These are phyloP conservation scores for Synergus laeviventris DNA, from an alignment of 2,888 invertebrate genomes.

Conservation along the genomic window DNA sequence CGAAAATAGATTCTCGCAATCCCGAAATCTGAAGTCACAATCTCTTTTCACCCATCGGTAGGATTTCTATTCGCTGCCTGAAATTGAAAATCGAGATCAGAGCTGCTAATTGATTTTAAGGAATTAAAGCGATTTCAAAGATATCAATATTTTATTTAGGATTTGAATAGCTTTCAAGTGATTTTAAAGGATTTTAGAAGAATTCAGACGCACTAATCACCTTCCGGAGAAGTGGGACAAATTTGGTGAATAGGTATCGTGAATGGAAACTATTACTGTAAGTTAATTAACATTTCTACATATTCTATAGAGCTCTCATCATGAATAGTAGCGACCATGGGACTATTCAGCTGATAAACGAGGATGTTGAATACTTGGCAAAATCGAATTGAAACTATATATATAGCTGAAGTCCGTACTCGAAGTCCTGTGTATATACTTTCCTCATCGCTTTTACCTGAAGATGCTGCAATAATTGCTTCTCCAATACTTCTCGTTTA, in stretches of 20 bases:
- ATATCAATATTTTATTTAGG: no score
- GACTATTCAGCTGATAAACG: neutral
- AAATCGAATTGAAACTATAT: neutral
- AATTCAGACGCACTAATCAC: no score
- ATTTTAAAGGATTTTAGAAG: no score
- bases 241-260: neutral
- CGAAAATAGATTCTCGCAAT: no score
- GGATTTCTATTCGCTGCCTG: no score
- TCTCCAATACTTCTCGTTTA: slow-evolving; percentile 39
- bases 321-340: neutral
- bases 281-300: neutral
- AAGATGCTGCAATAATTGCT: slow-evolving; percentile 43
- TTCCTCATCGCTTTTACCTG: slow-evolving; percentile 5
- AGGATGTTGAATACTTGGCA: slow-evolving; percentile 6
- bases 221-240: no score
- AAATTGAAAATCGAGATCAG: no score
- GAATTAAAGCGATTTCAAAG: no score
- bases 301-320: neutral
- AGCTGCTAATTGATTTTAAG: no score
- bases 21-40: no score
- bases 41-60: no score
- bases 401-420: neutral
- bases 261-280: neutral
- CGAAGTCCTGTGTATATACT: neutral
- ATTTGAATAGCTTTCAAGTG: no score